Conservation (phyloP, 2,797 vertebrate species). For the Anguilla pacifica region DNA sequence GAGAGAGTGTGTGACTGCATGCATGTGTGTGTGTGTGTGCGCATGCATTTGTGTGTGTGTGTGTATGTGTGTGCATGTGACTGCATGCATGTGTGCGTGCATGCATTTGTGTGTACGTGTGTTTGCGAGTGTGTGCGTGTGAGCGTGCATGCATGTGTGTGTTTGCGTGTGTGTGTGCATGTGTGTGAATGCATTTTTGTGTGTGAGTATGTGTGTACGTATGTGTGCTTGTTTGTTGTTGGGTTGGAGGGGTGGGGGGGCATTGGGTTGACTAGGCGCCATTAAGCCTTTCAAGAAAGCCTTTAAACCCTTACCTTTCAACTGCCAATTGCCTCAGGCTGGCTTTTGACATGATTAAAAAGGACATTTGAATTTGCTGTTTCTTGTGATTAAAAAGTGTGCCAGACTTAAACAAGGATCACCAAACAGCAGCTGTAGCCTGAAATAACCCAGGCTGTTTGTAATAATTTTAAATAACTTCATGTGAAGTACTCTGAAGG, state of each 20-base stretch:
- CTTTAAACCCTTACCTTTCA: neutral
- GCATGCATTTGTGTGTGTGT: too few species aligned
- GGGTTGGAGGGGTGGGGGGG: neutral
- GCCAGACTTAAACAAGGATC: neutral
- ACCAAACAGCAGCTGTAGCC: neutral
- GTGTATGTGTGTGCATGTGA: too few species aligned
- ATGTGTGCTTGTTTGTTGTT: neutral
- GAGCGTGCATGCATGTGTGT: too few species aligned
- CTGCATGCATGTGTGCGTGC: too few species aligned
- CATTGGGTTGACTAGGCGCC: neutral
- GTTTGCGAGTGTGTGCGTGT: too few species aligned
- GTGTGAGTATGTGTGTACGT: neutral
- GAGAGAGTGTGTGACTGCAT: too few species aligned
- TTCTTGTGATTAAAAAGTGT: neutral
- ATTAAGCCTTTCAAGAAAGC: neutral
- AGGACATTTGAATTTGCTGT: neutral
- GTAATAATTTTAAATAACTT: slow-evolving; percentile 2
- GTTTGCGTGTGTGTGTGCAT: too few species aligned
- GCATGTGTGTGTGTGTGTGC: too few species aligned
- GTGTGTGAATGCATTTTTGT: neutral
- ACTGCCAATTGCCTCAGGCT: neutral
- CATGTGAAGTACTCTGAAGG: neutral
- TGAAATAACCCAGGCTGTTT: neutral
- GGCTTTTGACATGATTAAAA: neutral
- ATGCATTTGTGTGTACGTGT: too few species aligned